These are phyloP conservation scores for Echiichthys vipera DNA, from an alignment of 2,797 vertebrate genomes.

Conservation along the genomic window DNA sequence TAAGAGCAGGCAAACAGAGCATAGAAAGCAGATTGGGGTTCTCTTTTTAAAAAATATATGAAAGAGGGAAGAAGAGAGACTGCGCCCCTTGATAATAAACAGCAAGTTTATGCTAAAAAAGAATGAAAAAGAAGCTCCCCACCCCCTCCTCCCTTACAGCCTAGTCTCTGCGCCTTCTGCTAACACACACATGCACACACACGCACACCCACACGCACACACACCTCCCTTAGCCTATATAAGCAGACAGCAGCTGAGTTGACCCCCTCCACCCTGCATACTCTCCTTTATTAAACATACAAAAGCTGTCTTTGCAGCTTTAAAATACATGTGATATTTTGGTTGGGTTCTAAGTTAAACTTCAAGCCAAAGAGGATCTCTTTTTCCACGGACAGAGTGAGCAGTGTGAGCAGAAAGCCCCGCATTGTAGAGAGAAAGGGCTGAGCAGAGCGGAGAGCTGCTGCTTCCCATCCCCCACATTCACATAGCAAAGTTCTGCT, in stretches of 20 bases:
- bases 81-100: slow-evolving; percentile 75
- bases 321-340: slow-evolving; percentile 57
- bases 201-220: slow-evolving; percentile 38
- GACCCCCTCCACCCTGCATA: slow-evolving; percentile 74
- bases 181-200: slow-evolving; percentile 43
- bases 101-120: slow-evolving; percentile 84
- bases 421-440: slow-evolving; percentile 82
- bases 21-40: slow-evolving; percentile 40
- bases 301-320: slow-evolving; percentile 62
- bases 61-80: slow-evolving; percentile 53
- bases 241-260: slow-evolving; percentile 80
- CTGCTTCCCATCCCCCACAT: slow-evolving; percentile 87
- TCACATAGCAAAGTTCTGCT: slow-evolving; percentile 88
- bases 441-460: slow-evolving; percentile 77
- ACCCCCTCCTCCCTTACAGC: slow-evolving; percentile 77
- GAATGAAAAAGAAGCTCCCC: slow-evolving; percentile 78
- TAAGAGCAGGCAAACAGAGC: slow-evolving; percentile 30
- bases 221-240: slow-evolving; percentile 82
- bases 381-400: slow-evolving; percentile 63
- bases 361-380: slow-evolving; percentile 55
- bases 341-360: slow-evolving; percentile 54
- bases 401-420: slow-evolving; percentile 77
- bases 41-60: slow-evolving; percentile 39
- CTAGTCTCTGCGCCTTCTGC: slow-evolving; percentile 76
- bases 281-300: slow-evolving; percentile 72